Evolutionary conservation across 2,888 invertebrate species (phyloP).

Genomic region (Galerucella calmariensis): DNA sequence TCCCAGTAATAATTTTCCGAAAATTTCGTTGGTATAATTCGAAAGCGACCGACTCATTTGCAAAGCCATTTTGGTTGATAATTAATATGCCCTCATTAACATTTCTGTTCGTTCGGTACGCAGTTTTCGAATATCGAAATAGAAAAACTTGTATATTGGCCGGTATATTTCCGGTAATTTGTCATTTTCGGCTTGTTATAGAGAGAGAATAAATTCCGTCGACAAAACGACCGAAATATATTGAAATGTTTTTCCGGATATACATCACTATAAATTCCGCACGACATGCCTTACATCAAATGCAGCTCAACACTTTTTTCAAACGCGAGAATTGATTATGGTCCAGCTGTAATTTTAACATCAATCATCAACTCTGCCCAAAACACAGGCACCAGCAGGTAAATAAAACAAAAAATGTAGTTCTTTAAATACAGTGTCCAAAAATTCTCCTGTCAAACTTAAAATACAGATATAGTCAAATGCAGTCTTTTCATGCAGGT

Average conservation of each 20-base stretch:
- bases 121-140: constrained; percentile 21
- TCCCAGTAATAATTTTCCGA: constrained; percentile 44
- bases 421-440: too few species aligned
- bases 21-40: constrained; percentile 42
- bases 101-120: constrained; percentile 27
- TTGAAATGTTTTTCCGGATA: constrained; percentile 14
- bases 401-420: too few species aligned
- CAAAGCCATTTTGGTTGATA: constrained; percentile 38
- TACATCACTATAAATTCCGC: neutral
- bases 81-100: constrained; percentile 44
- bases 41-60: constrained; percentile 42
- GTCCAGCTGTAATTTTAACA: neutral
- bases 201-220: neutral
- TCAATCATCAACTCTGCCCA: neutral
- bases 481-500: too few species aligned
- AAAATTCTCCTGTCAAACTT: too few species aligned
- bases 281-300: constrained; percentile 5
- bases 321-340: neutral
- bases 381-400: neutral
- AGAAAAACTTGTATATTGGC: constrained; percentile 20
- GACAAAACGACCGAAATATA: neutral
- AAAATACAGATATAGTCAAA: too few species aligned
- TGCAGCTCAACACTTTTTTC: constrained; percentile 1
- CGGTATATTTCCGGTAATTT: constrained; percentile 14
- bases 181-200: constrained; percentile 12